Evolutionary conservation across 2,797 vertebrate genomes (phyloP).

Genomic region (Lates japonicus): DNA sequence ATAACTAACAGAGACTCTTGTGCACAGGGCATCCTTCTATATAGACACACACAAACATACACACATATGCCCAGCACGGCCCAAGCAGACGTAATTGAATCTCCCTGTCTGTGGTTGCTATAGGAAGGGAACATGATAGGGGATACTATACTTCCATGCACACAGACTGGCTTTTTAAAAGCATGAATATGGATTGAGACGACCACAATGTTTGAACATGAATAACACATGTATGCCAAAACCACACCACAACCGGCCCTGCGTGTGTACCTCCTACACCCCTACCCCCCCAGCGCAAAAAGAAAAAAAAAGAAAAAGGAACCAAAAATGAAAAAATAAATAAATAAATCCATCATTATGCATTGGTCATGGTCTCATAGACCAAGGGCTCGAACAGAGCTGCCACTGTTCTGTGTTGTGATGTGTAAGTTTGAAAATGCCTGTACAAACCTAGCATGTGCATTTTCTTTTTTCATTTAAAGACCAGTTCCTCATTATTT

Average conservation of each 20-base stretch:
- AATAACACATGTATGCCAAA: constrained; percentile 86
- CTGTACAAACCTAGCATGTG: constrained; percentile 32
- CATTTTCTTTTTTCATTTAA: constrained; percentile 49
- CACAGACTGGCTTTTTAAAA: constrained; percentile 77
- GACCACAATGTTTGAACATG: constrained; percentile 87
- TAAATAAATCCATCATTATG: constrained; percentile 84
- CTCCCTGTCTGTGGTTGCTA: constrained; percentile 75
- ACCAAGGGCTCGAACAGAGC: constrained; percentile 75
- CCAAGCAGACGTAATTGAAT: constrained; percentile 71
- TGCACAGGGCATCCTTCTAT: constrained; percentile 66
- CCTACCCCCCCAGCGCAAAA: constrained; percentile 50
- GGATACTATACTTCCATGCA: constrained; percentile 76
- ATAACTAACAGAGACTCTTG: constrained; percentile 69
- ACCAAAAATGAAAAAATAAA: constrained; percentile 76
- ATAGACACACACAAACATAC: constrained; percentile 53
- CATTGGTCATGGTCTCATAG: constrained; percentile 79
- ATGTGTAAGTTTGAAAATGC: constrained; percentile 61
- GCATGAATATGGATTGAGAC: constrained; percentile 85
- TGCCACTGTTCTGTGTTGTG: constrained; percentile 74
- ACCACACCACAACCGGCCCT: constrained; percentile 78
- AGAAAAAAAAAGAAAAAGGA: constrained; percentile 40
- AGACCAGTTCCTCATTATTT: constrained; percentile 65
- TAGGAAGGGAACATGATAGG: constrained; percentile 79
- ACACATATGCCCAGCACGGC: constrained; percentile 44
- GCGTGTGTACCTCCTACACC: constrained; percentile 67